Percentiles rank a stretch among this genome's conserved stretches.
Conservation (phyloP, 1,140 invertebrate species). For the Saccostrea cuccullata region DNA sequence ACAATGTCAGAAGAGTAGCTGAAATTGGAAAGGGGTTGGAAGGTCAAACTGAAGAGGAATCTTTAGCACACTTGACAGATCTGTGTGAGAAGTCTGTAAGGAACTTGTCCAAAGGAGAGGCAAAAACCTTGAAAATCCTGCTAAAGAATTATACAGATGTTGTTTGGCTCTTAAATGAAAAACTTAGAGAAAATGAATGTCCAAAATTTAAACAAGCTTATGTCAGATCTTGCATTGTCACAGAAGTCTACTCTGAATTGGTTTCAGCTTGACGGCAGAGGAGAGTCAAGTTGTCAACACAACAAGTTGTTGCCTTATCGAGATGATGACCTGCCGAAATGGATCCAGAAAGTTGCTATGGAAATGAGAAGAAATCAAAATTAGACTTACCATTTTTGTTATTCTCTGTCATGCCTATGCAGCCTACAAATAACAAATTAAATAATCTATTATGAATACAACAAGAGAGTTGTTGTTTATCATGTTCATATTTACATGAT, state of each 20-base stretch:
- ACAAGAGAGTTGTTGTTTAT: background rate
- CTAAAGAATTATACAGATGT: background rate
- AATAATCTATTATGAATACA: background rate
- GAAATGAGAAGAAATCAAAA: background rate
- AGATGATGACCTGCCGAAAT: background rate
- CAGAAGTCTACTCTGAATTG: background rate
- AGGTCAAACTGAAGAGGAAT: background rate
- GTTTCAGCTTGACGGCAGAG: conserved; percentile 26
- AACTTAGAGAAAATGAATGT: background rate
- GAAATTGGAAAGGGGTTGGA: too few species aligned
- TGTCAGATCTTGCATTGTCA: conserved; percentile 13
- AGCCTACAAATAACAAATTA: background rate
- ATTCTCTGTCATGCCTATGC: background rate
- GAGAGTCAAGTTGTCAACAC: background rate
- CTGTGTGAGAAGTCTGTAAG: background rate
- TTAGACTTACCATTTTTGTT: background rate
- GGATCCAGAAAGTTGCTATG: background rate
- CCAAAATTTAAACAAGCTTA: conserved; percentile 12
- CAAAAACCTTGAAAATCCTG: background rate
- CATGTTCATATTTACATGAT: background rate
- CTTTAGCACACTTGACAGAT: conserved; percentile 6
- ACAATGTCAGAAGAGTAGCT: background rate
- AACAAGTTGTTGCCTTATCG: conserved; percentile 35
- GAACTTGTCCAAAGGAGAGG: conserved; percentile 12
- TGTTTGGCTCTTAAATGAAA: conserved; percentile 39